A percentile compares a stretch with the other conserved stretches of the same genome.
Conservation (phyloP, 2,113 vertebrate species). For the Nannobrachium achirus region DNA sequence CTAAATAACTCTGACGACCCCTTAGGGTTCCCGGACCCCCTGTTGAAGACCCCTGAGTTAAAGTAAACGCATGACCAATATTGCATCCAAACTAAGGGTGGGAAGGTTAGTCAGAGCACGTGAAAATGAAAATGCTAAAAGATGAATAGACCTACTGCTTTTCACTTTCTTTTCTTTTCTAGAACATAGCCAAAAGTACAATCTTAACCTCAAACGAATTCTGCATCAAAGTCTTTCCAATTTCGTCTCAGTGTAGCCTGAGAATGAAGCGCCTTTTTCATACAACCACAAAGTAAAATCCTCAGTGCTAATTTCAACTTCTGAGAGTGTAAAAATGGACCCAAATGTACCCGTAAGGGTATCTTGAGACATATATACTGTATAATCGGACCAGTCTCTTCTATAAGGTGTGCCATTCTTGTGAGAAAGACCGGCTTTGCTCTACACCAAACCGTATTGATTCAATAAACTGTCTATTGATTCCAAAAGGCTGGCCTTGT, state of each 20-base stretch:
- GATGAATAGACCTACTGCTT: not conserved
- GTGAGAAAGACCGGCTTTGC: conserved; percentile 54
- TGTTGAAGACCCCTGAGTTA: no score
- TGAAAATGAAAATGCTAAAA: not conserved
- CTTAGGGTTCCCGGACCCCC: no score
- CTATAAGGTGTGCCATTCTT: conserved; percentile 50
- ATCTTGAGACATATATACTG: no score
- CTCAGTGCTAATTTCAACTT: no score
- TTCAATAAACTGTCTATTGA: conserved; percentile 72
- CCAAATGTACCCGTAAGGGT: no score
- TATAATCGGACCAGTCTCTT: conserved; percentile 51
- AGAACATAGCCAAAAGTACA: no score
- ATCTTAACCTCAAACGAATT: not conserved
- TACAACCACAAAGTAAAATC: no score
- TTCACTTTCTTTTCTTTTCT: not conserved
- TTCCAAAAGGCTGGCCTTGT: conserved; percentile 45
- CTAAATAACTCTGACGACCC: no score
- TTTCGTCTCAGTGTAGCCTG: no score
- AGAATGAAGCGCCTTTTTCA: no score
- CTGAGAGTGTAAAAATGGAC: no score
- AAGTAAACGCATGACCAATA: no score
- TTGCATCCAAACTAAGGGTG: not conserved
- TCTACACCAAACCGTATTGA: conserved; percentile 62
- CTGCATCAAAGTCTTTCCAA: not conserved
- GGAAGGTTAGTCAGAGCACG: not conserved